These are phyloP conservation scores for Bos javanicus DNA, from an alignment of 2,113 vertebrate genomes.

Conservation along the genomic window DNA sequence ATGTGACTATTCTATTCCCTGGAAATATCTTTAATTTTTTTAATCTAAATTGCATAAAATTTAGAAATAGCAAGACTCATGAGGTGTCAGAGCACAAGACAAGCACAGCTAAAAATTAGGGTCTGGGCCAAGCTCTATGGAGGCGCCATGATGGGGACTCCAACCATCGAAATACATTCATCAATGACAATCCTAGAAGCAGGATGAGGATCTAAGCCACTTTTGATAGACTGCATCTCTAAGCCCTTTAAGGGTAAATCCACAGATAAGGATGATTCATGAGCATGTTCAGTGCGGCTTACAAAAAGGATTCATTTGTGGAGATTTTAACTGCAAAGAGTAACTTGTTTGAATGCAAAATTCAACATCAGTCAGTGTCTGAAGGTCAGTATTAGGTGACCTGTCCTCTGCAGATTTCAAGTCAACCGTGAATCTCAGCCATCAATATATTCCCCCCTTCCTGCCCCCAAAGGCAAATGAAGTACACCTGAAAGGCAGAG, in stretches of 20 bases:
- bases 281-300: background rate
- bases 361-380: slow-evolving; percentile 16
- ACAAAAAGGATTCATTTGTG: slow-evolving; percentile 1
- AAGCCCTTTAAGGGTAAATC: slow-evolving; percentile 11
- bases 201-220: background rate
- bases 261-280: slow-evolving; percentile 11
- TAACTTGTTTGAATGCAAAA: slow-evolving; percentile 36
- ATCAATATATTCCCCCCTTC: background rate
- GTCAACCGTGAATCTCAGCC: background rate
- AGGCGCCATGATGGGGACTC: background rate
- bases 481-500: background rate
- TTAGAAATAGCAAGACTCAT: background rate
- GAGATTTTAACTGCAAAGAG: slow-evolving; percentile 34
- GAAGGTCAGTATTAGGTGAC: slow-evolving; percentile 31
- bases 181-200: background rate
- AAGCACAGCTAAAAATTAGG: background rate
- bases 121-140: background rate
- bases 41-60: background rate
- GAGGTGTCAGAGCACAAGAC: background rate
- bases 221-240: background rate
- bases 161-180: background rate
- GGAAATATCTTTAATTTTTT: background rate
- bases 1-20: background rate
- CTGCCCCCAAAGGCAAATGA: background rate
- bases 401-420: slow-evolving; percentile 33